Conservation (phyloP, 2,797 vertebrate genomes). For the Argya squamiceps region DNA sequence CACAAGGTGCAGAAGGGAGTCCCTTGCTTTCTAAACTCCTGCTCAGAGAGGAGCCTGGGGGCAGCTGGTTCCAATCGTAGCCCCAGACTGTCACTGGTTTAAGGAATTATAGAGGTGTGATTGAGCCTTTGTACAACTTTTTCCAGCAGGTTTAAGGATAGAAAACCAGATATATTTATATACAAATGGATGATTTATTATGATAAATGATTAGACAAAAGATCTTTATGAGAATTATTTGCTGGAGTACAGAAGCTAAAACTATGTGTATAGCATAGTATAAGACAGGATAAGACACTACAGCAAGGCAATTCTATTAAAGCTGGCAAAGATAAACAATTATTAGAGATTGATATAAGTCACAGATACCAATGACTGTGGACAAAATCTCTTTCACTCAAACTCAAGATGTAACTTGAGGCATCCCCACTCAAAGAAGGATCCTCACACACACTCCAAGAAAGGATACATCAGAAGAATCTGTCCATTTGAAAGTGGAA, state of each 20-base stretch:
- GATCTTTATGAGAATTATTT: not conserved
- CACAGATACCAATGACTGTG: not conserved
- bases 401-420: not conserved
- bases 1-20: not conserved
- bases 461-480: not conserved
- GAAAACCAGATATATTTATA: not conserved
- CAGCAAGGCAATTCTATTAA: not conserved
- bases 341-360: not conserved
- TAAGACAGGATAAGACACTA: not conserved
- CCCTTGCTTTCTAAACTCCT: not conserved
- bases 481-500: not conserved
- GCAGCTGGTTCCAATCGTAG: not conserved
- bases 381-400: not conserved
- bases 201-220: not conserved
- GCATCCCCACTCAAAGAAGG: not conserved
- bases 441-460: not conserved
- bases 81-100: not conserved
- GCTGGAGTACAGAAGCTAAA: not conserved
- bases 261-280: fast-evolving
- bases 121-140: not conserved
- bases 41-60: not conserved
- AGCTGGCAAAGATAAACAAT: not conserved
- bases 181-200: not conserved
- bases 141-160: not conserved
- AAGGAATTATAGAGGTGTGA: not conserved